Base-by-base conservation (phyloP, 2,888 invertebrate genomes). In the Polia nebulosa region DNA sequence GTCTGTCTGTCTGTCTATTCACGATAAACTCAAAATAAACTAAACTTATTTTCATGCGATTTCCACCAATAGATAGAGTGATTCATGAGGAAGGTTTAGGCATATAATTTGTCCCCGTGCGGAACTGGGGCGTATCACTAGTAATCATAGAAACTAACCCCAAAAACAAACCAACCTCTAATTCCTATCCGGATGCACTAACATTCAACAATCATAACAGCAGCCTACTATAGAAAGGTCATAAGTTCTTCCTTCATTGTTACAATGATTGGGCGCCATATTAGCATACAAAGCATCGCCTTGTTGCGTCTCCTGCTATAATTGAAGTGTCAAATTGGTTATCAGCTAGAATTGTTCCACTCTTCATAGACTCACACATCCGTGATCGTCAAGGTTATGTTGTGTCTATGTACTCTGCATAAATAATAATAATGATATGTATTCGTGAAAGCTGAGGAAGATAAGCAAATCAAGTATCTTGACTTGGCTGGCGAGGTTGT, bases 211-310 rank as follows among this genome's bases (percentile, higher is more conserved):
- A 64, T 74, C 69, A 69, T 61, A 76, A 59, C 71, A 75, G 20
- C 60, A 3, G 39, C 44, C 22, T 8, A 41, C 39, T 8, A 41
- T 51, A 60, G 64, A 82, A 82, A 82, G 82, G 81, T 81, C 83
- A 78, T 32, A 55, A 57, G 53, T 39, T 77, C 83, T 83, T 85
- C 85, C 82, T 60, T 56, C 79, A 84, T 83, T 87, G 75, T 83
- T 78, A 85, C 82, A 81, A 76, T 72, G 72, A 83, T 82, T 76
- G 80, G 63, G 66, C 36, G 55, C 32, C 20, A 58, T 25, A 90
- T 91, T 91, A 84, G 76, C 90, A 91, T 90, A 91, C 91, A 90
- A 91, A 88, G 86, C 74, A 53, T 80, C 77, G 69, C 79, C 81
- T 84, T 80, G 84, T 78, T 69, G 64, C 76, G 81, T 83, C 73